phyloP scores from a whole-genome alignment of 2,113 vertebrate genomes.

The Anguilla japonica region DNA sequence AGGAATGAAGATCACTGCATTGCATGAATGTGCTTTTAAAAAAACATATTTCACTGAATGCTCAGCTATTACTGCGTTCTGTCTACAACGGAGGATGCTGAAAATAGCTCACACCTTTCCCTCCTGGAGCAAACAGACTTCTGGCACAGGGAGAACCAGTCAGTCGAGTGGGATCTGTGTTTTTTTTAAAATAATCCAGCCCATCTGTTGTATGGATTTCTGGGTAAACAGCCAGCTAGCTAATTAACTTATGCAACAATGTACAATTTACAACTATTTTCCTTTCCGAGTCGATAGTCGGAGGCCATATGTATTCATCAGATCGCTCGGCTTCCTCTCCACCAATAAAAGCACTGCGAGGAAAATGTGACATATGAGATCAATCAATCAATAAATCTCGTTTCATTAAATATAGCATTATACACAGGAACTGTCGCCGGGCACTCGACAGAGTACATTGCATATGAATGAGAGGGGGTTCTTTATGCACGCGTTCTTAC shows the following conservation, averaged over 20 bases:
- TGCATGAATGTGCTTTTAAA: neutral
- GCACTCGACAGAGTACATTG: neutral
- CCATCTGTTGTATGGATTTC: neutral
- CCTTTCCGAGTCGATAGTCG: neutral
- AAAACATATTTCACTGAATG: neutral
- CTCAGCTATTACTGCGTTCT: neutral
- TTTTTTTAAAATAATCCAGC: neutral
- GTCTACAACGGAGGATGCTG: neutral
- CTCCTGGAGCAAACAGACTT: no score
- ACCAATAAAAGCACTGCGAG: neutral
- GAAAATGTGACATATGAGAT: neutral
- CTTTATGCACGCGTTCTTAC: neutral
- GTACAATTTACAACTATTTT: conserved; percentile 1
- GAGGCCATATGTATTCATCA: neutral
- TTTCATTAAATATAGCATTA: neutral
- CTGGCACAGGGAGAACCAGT: no score
- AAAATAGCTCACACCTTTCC: no score
- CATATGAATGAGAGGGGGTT: neutral
- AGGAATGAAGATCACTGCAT: neutral
- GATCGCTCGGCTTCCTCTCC: neutral
- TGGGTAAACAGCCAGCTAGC: neutral
- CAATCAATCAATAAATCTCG: neutral
- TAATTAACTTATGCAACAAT: neutral
- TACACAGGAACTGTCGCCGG: neutral
- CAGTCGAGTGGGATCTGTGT: neutral